These are phyloP conservation scores for Heterodera schachtii DNA, from an alignment of 1,140 invertebrate species.

Conservation along the genomic window DNA sequence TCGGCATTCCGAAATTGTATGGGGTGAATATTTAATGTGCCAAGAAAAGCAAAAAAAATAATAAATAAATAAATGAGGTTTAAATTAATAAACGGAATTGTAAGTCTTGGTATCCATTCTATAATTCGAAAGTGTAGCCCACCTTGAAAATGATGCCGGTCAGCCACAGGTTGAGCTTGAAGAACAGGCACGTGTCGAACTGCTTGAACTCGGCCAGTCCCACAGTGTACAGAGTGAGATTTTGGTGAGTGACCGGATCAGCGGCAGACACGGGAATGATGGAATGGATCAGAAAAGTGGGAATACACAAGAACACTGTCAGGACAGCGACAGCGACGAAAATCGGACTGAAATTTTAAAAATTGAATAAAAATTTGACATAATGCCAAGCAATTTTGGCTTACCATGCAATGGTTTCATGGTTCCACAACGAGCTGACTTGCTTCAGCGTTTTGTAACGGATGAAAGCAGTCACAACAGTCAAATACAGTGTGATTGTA, in stretches of 20 bases:
- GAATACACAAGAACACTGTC: conserved; percentile 49
- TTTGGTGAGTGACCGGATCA: conserved; percentile 25
- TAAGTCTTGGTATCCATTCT: no score
- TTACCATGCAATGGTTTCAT: conserved; percentile 51
- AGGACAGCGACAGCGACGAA: conserved; percentile 46
- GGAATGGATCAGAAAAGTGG: conserved; percentile 56
- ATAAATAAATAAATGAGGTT: no score
- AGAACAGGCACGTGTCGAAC: conserved; percentile 54
- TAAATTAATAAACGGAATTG: no score
- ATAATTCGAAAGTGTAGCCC: not conserved
- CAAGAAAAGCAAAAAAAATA: no score
- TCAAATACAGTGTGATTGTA: conserved; percentile 57
- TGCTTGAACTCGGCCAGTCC: conserved; percentile 54
- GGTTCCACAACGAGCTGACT: conserved; percentile 54
- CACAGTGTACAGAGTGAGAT: conserved; percentile 50
- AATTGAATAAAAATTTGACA: conserved; percentile 18
- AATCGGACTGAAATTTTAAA: conserved; percentile 52
- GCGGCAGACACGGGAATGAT: conserved; percentile 43
- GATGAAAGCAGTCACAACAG: conserved; percentile 53
- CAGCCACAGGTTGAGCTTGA: conserved; percentile 56
- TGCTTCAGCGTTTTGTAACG: conserved; percentile 56
- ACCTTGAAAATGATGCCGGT: conserved; percentile 56
- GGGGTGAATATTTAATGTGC: no score
- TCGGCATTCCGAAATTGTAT: no score
- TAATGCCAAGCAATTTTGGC: conserved; percentile 8